Evolutionary conservation across 2,113 vertebrate genomes (phyloP).

Genomic region (Pituophis catenifer): DNA sequence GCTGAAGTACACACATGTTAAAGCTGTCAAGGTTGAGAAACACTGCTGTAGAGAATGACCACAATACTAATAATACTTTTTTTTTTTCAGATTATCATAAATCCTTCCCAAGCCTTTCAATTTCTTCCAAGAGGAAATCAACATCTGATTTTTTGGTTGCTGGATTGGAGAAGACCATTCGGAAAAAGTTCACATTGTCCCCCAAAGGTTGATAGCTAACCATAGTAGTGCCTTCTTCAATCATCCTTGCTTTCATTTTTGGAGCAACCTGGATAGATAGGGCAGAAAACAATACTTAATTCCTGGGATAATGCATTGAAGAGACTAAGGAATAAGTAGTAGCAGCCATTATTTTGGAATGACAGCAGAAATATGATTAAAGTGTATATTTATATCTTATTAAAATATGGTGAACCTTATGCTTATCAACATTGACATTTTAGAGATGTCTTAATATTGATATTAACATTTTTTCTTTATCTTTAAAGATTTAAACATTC

Average conservation of each 20-base stretch:
- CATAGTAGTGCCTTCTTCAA: slow-evolving; percentile 61
- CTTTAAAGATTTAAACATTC: neutral
- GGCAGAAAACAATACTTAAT: neutral
- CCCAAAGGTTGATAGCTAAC: slow-evolving; percentile 67
- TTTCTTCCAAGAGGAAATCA: slow-evolving; percentile 73
- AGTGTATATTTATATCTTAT: neutral
- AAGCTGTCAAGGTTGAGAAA: neutral
- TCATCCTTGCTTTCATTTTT: slow-evolving; percentile 72
- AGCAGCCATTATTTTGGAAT: neutral
- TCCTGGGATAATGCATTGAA: neutral
- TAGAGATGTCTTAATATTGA: neutral
- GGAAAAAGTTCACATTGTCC: slow-evolving; percentile 71
- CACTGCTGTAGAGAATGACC: neutral
- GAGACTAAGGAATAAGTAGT: neutral
- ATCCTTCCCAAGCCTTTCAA: slow-evolving; percentile 57
- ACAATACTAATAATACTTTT: neutral
- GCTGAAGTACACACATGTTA: neutral
- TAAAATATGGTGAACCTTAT: neutral
- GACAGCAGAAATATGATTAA: neutral
- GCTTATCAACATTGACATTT: neutral
- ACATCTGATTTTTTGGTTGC: slow-evolving; percentile 63
- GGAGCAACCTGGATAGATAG: slow-evolving; percentile 62
- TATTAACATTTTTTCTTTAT: neutral
- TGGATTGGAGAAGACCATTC: slow-evolving; percentile 71
- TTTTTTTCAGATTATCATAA: slow-evolving; percentile 39